Evolutionary conservation across 2,797 vertebrate genomes (phyloP), one percentile per base, ranked within the genome.

Genomic region (Gorsachius magnificus): DNA sequence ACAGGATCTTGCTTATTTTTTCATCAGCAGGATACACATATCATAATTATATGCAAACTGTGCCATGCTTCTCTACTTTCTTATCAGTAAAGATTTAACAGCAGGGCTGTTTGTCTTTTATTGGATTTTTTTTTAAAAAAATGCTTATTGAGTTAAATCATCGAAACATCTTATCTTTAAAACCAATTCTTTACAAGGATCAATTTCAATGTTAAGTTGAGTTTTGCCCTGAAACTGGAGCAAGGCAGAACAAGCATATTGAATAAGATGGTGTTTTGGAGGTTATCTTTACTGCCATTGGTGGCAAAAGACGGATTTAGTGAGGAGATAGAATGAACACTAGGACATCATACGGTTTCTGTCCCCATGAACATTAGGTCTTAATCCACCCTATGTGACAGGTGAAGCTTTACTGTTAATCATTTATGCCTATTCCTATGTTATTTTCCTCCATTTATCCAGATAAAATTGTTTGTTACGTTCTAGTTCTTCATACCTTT

Each of bases 321-420:
- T 71, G 57, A 45, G 45, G 51, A 64, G 43, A 18, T 7, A 20
- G 48, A 60, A 82, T 9, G 25, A 79, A 22, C 5, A 13, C 16
- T 56, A 24, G 45, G 16, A 31, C 0, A 0, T 70, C 19, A 1
- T 41, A 4, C 10, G 11, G 17, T 60, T 77, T 82, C 58, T 79
- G 38, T 69, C 33, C 15, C 11, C 11, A 4, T 51, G 33, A 64
- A 57, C 0, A 0, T 60, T 85, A 26, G 25, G 16, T 41, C 82
- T 90, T 71, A 57, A 78, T 72, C n/a, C 29, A 54, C 36, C 50
- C 21, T n/a, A 5, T 10, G 24, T 71, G 56, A 74, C 25, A 60
- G 28, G 26, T 33, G 24, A 82, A 92, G 54, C 35, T 77, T 60
- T 7, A 9, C 29, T 36, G 13, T 50, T 91, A 21, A 1, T 78